Evolutionary conservation across 2,888 invertebrate species (phyloP).

Genomic region (Agonopterix heracliana): DNA sequence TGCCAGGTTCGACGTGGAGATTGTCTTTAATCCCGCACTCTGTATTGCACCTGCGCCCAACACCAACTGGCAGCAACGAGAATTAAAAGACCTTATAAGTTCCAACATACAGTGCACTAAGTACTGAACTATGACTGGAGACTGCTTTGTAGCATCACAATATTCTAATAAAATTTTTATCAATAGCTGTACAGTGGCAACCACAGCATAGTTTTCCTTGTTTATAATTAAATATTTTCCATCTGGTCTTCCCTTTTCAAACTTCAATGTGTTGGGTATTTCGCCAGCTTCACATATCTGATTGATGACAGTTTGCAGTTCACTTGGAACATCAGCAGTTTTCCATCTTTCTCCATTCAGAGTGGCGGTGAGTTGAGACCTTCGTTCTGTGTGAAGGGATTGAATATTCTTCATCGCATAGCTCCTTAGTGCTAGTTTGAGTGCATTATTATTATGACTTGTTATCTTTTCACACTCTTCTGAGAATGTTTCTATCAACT

Average conservation of each 20-base stretch:
- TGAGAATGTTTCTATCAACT: slow-evolving; percentile 87
- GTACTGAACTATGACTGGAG: slow-evolving; percentile 87
- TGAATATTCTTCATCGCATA: slow-evolving; percentile 94
- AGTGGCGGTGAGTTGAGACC: slow-evolving; percentile 87
- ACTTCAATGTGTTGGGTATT: slow-evolving; percentile 55
- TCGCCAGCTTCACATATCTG: slow-evolving; percentile 76
- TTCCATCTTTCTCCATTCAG: slow-evolving; percentile 96
- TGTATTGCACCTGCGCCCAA: slow-evolving; percentile 97
- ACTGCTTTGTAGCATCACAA: slow-evolving; percentile 86
- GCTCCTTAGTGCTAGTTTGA: slow-evolving; percentile 88
- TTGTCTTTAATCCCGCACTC: slow-evolving; percentile 94
- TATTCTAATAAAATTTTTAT: slow-evolving; percentile 95
- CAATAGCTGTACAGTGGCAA: slow-evolving; percentile 89
- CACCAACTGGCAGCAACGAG: slow-evolving; percentile 93
- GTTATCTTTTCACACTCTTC: slow-evolving; percentile 84
- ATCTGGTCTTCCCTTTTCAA: slow-evolving; percentile 60
- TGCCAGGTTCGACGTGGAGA: slow-evolving; percentile 95
- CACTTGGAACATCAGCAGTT: slow-evolving; percentile 91
- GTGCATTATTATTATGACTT: slow-evolving; percentile 84
- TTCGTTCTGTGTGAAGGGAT: slow-evolving; percentile 92
- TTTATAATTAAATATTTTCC: slow-evolving; percentile 78
- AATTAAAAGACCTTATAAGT: slow-evolving; percentile 90
- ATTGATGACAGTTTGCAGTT: slow-evolving; percentile 90
- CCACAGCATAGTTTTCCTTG: slow-evolving; percentile 84
- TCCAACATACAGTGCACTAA: slow-evolving; percentile 92